A percentile compares a stretch with the other conserved stretches of the same genome.
Conservation (phyloP, 2,888 invertebrate genomes). For the Hemicrepidius hirtus region DNA sequence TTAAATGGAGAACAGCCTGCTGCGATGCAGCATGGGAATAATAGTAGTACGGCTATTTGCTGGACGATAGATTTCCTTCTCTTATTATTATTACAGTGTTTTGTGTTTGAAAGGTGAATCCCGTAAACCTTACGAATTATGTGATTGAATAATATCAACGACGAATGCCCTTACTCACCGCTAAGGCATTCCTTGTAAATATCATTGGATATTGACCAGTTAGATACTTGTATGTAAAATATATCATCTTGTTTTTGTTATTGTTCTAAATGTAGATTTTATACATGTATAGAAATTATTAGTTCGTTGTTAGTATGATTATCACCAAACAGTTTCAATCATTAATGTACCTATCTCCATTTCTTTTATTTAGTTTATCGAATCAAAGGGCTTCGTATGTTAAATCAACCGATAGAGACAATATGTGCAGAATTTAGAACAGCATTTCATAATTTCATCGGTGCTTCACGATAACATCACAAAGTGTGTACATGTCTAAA, state of each 20-base stretch:
- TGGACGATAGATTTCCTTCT: constrained; percentile 65
- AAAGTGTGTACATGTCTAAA: too few species aligned
- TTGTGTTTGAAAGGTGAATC: constrained; percentile 66
- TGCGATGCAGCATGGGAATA: constrained; percentile 71
- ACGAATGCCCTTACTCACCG: constrained; percentile 33
- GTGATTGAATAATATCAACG: constrained; percentile 48
- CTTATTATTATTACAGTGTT: constrained; percentile 63
- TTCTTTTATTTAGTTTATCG: background rate
- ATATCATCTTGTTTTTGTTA: constrained; percentile 43
- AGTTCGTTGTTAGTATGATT: constrained; percentile 33
- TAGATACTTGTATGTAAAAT: constrained; percentile 41
- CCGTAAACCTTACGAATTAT: constrained; percentile 6
- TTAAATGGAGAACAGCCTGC: constrained; percentile 74
- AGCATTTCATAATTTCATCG: background rate
- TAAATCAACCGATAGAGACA: background rate
- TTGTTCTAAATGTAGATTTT: constrained; percentile 49
- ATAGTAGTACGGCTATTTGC: constrained; percentile 62
- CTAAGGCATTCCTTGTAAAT: constrained; percentile 43
- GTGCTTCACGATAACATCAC: background rate
- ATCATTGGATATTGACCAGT: constrained; percentile 44
- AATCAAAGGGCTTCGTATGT: background rate
- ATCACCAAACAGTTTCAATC: background rate
- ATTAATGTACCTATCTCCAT: background rate
- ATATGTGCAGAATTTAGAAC: background rate
- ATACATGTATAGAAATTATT: constrained; percentile 46